Conservation (phyloP, 2,113 vertebrate species). For the Brachyhypopomus occidentalis region DNA sequence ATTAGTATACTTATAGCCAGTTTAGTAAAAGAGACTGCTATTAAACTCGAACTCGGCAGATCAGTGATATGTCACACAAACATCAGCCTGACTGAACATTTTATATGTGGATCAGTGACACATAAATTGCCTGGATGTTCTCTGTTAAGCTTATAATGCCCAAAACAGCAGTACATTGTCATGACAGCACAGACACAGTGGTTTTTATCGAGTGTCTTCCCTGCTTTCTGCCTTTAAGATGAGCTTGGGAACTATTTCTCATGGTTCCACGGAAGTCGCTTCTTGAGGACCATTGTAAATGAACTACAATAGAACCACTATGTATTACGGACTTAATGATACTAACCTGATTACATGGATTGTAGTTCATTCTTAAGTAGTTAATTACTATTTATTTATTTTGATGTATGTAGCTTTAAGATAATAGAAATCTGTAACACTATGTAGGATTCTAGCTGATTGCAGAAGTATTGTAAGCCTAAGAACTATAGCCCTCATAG, state of each 20-base stretch:
- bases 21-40: background rate
- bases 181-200: constrained; percentile 55
- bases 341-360: no score
- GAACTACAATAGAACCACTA: no score
- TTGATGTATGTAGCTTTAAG: background rate
- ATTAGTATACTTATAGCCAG: background rate
- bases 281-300: no score
- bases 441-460: no score
- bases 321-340: no score
- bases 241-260: constrained; percentile 24
- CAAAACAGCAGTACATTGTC: background rate
- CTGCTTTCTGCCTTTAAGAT: constrained; percentile 62
- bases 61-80: background rate
- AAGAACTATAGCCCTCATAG: no score
- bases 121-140: background rate
- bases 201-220: constrained; percentile 61
- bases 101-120: background rate
- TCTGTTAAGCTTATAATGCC: background rate
- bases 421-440: no score
- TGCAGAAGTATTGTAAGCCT: no score
- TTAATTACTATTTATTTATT: background rate
- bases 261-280: no score
- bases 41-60: background rate
- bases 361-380: no score
- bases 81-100: background rate